These are phyloP conservation scores for Drosophila triauraria DNA, from an alignment of 1,140 invertebrate species.

Conservation along the genomic window DNA sequence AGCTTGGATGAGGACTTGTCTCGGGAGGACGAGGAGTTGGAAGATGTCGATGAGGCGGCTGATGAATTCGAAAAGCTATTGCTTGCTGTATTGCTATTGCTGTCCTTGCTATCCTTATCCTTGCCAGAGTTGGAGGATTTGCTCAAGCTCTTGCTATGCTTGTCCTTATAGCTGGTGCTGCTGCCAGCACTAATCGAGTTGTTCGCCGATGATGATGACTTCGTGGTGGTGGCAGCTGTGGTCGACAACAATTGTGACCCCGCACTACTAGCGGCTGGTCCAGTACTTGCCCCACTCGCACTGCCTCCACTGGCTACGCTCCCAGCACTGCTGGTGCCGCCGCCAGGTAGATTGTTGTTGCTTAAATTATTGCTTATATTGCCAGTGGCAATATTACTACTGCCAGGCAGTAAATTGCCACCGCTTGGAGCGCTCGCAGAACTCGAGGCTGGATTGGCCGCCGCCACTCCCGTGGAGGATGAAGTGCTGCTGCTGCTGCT, in stretches of 20 bases:
- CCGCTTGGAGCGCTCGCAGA: conserved; percentile 35
- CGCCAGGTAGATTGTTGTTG: conserved; percentile 37
- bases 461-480: conserved; percentile 24
- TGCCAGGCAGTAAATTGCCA: conserved; percentile 35
- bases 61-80: conserved; percentile 71
- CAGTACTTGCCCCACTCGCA: conserved; percentile 1
- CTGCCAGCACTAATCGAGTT: conserved; percentile 35
- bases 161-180: conserved; percentile 74
- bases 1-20: conserved; percentile 79
- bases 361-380: conserved; percentile 15
- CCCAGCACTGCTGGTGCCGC: conserved; percentile 19
- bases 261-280: conserved; percentile 6
- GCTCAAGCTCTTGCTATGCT: conserved; percentile 76
- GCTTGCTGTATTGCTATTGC: conserved; percentile 27
- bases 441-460: conserved; percentile 45
- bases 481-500: conserved; percentile 45
- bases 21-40: conserved; percentile 72
- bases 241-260: conserved; percentile 8
- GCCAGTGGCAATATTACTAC: conserved; percentile 22
- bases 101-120: conserved; percentile 78
- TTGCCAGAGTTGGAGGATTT: conserved; percentile 79
- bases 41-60: conserved; percentile 61
- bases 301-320: conserved; percentile 2
- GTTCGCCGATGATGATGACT: conserved; percentile 45
- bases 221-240: conserved; percentile 10